Conservation (phyloP, 2,797 vertebrate genomes). For the Eleutherodactylus coqui region DNA sequence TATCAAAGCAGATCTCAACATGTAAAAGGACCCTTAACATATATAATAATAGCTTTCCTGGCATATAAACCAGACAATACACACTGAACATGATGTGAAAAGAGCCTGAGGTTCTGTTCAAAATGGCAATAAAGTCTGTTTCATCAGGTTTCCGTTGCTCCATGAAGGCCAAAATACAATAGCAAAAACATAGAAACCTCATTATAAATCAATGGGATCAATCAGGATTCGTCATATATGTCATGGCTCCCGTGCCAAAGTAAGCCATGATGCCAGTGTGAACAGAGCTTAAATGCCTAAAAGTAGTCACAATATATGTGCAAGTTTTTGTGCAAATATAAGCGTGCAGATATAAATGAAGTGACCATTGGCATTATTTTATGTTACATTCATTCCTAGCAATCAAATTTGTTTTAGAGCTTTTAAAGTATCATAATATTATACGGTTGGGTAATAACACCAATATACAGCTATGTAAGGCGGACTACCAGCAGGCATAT, state of each 20-base stretch:
- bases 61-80: too few relatives aligned
- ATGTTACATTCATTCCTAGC: background rate
- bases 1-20: too few relatives aligned
- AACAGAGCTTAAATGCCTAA: background rate
- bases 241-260: background rate
- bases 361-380: background rate
- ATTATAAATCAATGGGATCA: too few relatives aligned
- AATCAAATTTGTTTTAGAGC: background rate
- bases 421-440: background rate
- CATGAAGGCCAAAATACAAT: background rate
- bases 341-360: background rate
- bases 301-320: background rate
- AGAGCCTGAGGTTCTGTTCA: background rate
- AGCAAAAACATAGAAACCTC: too few relatives aligned
- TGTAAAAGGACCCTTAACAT: too few relatives aligned
- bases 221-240: background rate
- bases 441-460: background rate
- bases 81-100: background rate
- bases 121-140: background rate
- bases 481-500: background rate
- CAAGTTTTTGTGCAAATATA: background rate
- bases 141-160: background rate
- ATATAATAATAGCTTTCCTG: too few relatives aligned
- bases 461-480: background rate
- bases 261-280: background rate